phyloP scores from a whole-genome alignment of 1,140 invertebrate genomes.

The Choristoneura fumiferana region DNA sequence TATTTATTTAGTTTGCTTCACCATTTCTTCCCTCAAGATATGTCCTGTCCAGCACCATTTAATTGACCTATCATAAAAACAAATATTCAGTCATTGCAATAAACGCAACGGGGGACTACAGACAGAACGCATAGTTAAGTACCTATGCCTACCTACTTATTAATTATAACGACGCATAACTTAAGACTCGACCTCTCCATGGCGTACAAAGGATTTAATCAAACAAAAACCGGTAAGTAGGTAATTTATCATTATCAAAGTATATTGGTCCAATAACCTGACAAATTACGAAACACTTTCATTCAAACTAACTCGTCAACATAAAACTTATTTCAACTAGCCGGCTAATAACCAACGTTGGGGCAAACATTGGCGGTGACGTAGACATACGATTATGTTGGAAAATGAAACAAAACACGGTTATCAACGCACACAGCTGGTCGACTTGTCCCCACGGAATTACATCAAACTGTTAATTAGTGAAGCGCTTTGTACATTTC shows the following conservation, averaged over 20 bases:
- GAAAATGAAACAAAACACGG: constrained; percentile 56
- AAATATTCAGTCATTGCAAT: too few species aligned
- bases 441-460: constrained; percentile 23
- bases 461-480: not conserved
- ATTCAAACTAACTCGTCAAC: not conserved
- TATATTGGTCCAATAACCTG: constrained; percentile 17
- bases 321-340: constrained; percentile 11
- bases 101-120: too few species aligned
- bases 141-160: too few species aligned
- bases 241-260: constrained; percentile 18
- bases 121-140: too few species aligned
- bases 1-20: too few species aligned
- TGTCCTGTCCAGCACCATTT: too few species aligned
- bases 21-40: too few species aligned
- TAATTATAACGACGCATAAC: too few species aligned
- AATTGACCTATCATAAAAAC: too few species aligned
- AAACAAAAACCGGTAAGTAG: constrained; percentile 4
- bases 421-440: constrained; percentile 60
- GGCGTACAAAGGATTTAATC: not conserved
- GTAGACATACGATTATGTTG: constrained; percentile 40
- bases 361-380: constrained; percentile 42
- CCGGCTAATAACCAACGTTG: constrained; percentile 28
- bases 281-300: constrained; percentile 15
- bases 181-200: too few species aligned
- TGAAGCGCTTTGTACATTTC: constrained; percentile 28